These are phyloP conservation scores for Potamarius usumacintae DNA, from an alignment of 2,113 vertebrate genomes.

Conservation along the genomic window DNA sequence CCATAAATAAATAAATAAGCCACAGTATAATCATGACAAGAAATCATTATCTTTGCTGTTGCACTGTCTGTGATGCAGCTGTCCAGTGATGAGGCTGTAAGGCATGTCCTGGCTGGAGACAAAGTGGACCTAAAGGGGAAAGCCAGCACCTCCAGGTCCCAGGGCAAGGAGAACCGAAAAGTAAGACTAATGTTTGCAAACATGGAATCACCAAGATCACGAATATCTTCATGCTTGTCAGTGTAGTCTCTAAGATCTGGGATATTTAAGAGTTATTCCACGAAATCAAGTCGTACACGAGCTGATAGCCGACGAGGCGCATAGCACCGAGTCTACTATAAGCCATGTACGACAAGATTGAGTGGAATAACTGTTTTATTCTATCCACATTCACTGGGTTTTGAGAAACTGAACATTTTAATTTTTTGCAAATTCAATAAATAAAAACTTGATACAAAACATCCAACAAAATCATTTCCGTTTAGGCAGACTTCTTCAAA, in stretches of 20 bases:
- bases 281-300: no score
- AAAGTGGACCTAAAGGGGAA: constrained; percentile 77
- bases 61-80: constrained; percentile 68
- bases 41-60: background rate
- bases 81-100: constrained; percentile 91
- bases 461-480: no score
- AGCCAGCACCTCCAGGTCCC: constrained; percentile 72
- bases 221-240: background rate
- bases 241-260: background rate
- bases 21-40: background rate
- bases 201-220: background rate
- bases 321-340: no score
- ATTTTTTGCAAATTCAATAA: no score
- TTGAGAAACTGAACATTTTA: no score
- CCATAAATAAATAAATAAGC: background rate
- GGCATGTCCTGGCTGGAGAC: constrained; percentile 83
- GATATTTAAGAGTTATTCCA: no score
- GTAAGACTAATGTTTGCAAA: constrained; percentile 58
- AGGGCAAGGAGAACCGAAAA: constrained; percentile 81
- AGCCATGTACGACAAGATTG: no score
- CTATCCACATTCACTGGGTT: no score
- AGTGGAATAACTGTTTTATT: no score
- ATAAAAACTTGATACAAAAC: no score
- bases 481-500: no score
- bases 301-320: no score